Percentiles rank a stretch among this genome's conserved stretches.
phyloP scores from a whole-genome alignment of 2,797 vertebrate species.

The Brachymystax lenok region DNA sequence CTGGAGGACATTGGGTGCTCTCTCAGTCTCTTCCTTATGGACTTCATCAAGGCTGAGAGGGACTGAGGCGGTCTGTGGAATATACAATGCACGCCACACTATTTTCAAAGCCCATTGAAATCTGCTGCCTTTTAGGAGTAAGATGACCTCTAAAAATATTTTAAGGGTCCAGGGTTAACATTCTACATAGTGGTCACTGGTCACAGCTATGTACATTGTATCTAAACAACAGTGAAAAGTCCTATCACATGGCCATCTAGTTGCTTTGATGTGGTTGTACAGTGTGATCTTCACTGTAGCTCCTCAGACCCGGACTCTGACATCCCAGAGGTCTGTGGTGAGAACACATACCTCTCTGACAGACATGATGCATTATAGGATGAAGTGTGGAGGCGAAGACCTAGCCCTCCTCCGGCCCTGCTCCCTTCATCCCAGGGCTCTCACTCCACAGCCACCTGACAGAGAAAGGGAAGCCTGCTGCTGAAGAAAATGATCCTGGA shows the following conservation, averaged over 20 bases:
- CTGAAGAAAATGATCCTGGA: not conserved
- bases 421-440: not conserved
- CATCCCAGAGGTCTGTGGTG: not conserved
- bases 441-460: constrained; percentile 5
- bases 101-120: not conserved
- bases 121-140: not conserved
- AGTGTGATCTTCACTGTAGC: constrained; percentile 1
- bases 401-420: not conserved
- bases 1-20: constrained; percentile 12
- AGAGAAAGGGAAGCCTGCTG: not conserved
- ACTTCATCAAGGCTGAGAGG: constrained; percentile 23
- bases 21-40: constrained; percentile 17
- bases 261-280: not conserved
- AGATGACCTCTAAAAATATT: not conserved
- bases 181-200: not conserved
- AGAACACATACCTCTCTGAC: constrained; percentile 24
- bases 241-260: not conserved
- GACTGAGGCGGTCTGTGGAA: constrained; percentile 37
- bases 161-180: not conserved
- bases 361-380: constrained; percentile 19
- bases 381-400: not conserved
- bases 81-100: constrained; percentile 9
- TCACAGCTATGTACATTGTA: too few relatives aligned
- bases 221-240: not conserved
- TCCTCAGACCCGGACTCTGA: constrained; percentile 13